Evolutionary conservation across 2,888 invertebrate species (phyloP).

Genomic region (Rhamnusium bicolor): DNA sequence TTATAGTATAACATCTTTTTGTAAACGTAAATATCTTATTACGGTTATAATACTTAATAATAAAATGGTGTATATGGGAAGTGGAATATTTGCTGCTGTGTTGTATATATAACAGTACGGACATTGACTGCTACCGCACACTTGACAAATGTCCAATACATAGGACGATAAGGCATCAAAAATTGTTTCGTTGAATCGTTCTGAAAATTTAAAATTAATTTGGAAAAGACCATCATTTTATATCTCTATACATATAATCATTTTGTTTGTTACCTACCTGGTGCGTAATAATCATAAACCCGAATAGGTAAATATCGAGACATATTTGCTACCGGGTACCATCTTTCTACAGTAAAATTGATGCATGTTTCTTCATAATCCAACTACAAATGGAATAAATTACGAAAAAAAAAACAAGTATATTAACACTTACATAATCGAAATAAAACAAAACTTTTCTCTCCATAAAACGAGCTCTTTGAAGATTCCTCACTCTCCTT

Average conservation of each 20-base stretch:
- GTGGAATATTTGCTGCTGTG: constrained; percentile 70
- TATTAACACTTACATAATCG: constrained; percentile 82
- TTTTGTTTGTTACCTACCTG: constrained; percentile 78
- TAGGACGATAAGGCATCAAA: constrained; percentile 91
- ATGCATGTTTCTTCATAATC: constrained; percentile 90
- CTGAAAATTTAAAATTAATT: constrained; percentile 73
- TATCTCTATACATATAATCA: neutral
- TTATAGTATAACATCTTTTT: constrained; percentile 53
- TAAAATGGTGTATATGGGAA: constrained; percentile 60
- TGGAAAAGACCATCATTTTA: neutral
- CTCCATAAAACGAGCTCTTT: constrained; percentile 87
- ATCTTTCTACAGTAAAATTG: constrained; percentile 93
- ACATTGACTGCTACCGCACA: constrained; percentile 95
- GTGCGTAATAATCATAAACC: constrained; percentile 96
- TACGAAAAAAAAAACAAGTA: neutral
- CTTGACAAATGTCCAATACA: constrained; percentile 92
- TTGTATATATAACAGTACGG: constrained; percentile 93
- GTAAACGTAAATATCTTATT: constrained; percentile 56
- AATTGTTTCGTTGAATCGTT: constrained; percentile 93
- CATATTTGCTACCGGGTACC: constrained; percentile 98
- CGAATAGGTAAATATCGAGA: constrained; percentile 91
- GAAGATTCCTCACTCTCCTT: constrained; percentile 84
- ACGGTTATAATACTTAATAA: constrained; percentile 58
- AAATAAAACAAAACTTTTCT: constrained; percentile 94
- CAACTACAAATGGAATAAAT: constrained; percentile 74